Evolutionary conservation across 1,140 invertebrate genomes (phyloP).

Genomic region (Lepidostoma basale): DNA sequence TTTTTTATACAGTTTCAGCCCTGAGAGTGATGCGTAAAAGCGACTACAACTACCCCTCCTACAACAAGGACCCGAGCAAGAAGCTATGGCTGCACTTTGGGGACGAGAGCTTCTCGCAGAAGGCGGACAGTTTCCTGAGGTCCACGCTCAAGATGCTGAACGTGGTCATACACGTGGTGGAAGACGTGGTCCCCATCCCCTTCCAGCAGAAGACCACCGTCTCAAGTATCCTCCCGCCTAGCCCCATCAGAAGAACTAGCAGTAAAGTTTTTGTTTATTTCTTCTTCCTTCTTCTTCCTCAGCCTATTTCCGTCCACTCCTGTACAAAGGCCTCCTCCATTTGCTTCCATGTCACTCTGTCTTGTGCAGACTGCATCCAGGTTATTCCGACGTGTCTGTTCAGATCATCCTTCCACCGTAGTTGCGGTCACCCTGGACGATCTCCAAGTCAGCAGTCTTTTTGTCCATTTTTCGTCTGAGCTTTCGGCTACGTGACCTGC

Average conservation of each 20-base stretch:
- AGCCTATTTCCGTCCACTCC: no score
- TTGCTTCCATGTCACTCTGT: no score
- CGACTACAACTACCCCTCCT: neutral
- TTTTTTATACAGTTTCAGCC: conserved; percentile 34
- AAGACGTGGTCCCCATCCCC: conserved; percentile 70
- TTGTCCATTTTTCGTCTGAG: no score
- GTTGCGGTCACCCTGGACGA: no score
- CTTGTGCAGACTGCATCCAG: no score
- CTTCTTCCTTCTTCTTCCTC: neutral
- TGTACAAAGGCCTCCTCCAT: no score
- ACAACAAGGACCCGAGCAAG: neutral
- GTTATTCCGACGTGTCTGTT: no score
- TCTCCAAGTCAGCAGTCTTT: no score
- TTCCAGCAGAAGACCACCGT: conserved; percentile 62
- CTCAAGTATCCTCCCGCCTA: conserved; percentile 62
- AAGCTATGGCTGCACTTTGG: conserved; percentile 63
- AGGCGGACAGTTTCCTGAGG: conserved; percentile 68
- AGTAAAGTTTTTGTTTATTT: neutral
- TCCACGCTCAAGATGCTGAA: conserved; percentile 75
- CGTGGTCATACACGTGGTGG: conserved; percentile 77
- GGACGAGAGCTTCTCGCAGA: conserved; percentile 53
- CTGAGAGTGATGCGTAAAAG: conserved; percentile 48
- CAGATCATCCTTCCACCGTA: no score
- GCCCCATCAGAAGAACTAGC: conserved; percentile 55
- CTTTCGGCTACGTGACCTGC: no score